These are phyloP conservation scores for Crypturellus undulatus DNA, from an alignment of 2,113 vertebrate genomes.

Conservation along the genomic window DNA sequence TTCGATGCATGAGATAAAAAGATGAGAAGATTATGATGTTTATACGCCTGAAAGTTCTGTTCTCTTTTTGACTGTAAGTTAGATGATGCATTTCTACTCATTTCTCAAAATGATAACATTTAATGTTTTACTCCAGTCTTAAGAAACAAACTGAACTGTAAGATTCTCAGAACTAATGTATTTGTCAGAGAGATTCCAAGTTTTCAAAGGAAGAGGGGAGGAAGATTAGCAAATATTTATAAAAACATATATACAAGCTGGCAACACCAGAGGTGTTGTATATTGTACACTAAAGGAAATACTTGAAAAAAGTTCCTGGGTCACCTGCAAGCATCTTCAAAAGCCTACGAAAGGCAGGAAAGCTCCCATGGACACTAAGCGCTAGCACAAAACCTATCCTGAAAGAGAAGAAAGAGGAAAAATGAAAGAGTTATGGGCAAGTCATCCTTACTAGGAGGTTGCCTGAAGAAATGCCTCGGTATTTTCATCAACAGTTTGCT, in stretches of 20 bases:
- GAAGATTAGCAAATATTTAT: background rate
- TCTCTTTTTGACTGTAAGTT: background rate
- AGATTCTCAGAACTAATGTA: background rate
- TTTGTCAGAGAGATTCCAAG: background rate
- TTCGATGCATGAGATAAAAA: background rate
- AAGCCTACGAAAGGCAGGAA: background rate
- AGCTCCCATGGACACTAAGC: background rate
- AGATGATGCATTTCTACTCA: background rate
- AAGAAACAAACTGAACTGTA: background rate
- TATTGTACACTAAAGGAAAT: background rate
- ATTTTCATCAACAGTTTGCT: background rate
- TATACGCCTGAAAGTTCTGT: background rate
- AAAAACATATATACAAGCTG: background rate
- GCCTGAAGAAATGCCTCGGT: background rate
- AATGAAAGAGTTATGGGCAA: background rate
- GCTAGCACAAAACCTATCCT: background rate
- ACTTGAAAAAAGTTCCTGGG: background rate
- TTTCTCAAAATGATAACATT: background rate
- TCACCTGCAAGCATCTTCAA: background rate
- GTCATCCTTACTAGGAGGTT: background rate
- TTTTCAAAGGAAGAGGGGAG: accelerated
- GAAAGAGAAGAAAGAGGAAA: background rate
- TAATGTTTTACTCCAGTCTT: background rate
- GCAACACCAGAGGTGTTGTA: background rate
- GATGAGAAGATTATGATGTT: background rate